Evolutionary conservation across 2,888 invertebrate species (phyloP).

Genomic region (Campoplex nolae): DNA sequence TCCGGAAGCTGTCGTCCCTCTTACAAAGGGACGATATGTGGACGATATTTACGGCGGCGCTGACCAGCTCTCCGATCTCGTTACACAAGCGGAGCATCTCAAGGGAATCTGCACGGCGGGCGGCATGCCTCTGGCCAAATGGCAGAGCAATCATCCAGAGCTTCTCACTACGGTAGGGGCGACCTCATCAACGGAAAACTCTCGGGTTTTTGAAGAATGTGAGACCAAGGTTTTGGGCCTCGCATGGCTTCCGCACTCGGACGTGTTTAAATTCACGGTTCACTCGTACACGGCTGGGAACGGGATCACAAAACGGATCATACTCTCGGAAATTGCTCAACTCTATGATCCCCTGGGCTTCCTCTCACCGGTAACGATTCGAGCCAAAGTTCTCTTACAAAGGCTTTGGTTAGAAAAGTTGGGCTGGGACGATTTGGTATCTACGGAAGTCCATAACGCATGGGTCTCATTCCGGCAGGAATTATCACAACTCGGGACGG

Average conservation of each 20-base stretch:
- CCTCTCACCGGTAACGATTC: background rate
- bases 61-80: conserved; percentile 11
- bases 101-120: conserved; percentile 44
- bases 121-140: conserved; percentile 55
- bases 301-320: background rate
- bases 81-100: background rate
- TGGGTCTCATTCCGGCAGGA: background rate
- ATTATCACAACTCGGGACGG: background rate
- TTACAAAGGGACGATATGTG: conserved; percentile 59
- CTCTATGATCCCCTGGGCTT: conserved; percentile 4
- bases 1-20: no score
- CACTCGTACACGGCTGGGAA: no score
- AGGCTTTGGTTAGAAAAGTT: conserved; percentile 10
- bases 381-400: conserved; percentile 6
- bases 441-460: background rate
- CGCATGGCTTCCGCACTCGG: background rate
- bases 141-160: conserved; percentile 14
- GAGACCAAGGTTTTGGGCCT: background rate
- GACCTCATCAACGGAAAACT: conserved; percentile 11
- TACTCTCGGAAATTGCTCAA: conserved; percentile 15
- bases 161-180: background rate
- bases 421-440: background rate
- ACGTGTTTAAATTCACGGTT: background rate
- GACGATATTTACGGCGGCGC: conserved; percentile 65
- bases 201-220: conserved; percentile 38